A percentile compares a stretch with the other conserved stretches of the same genome.
phyloP scores from a whole-genome alignment of 1,140 invertebrate species.

The Cotesia glomerata region DNA sequence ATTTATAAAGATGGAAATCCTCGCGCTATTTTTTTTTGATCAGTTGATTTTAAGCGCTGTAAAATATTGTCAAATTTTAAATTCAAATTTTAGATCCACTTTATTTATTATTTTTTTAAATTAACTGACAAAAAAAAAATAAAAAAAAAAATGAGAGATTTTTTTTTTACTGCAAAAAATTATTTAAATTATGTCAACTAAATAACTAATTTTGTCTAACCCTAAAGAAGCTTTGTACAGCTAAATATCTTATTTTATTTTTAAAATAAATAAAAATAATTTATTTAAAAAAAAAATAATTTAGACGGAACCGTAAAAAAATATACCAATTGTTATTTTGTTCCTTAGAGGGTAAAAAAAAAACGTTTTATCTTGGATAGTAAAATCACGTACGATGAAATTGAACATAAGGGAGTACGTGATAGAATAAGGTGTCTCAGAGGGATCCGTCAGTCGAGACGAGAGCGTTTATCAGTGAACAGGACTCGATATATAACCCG shows the following conservation, averaged over 20 bases:
- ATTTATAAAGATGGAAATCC: not conserved
- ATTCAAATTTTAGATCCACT: not conserved
- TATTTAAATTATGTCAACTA: too few relatives aligned
- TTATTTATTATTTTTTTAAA: not conserved
- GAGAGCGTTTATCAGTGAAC: conserved; percentile 26
- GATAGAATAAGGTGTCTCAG: conserved; percentile 16
- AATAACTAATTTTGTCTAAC: too few relatives aligned
- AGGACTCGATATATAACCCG: not conserved
- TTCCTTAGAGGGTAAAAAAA: too few relatives aligned
- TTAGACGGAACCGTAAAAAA: too few relatives aligned
- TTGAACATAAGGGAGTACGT: conserved; percentile 13
- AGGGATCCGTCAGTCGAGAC: conserved; percentile 34
- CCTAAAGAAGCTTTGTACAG: too few relatives aligned
- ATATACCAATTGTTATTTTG: not conserved
- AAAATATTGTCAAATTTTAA: not conserved
- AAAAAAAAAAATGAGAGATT: not conserved
- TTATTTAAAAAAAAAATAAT: not conserved
- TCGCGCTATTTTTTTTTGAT: not conserved
- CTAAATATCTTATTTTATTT: not conserved
- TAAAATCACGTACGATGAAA: conserved; percentile 13
- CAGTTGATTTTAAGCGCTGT: not conserved
- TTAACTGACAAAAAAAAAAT: conserved; percentile 1
- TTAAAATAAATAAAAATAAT: not conserved
- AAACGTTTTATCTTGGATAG: not conserved
- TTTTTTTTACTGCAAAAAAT: too few relatives aligned